These are phyloP conservation scores for Mus minutoides DNA, from an alignment of 2,797 vertebrate genomes.

Conservation along the genomic window DNA sequence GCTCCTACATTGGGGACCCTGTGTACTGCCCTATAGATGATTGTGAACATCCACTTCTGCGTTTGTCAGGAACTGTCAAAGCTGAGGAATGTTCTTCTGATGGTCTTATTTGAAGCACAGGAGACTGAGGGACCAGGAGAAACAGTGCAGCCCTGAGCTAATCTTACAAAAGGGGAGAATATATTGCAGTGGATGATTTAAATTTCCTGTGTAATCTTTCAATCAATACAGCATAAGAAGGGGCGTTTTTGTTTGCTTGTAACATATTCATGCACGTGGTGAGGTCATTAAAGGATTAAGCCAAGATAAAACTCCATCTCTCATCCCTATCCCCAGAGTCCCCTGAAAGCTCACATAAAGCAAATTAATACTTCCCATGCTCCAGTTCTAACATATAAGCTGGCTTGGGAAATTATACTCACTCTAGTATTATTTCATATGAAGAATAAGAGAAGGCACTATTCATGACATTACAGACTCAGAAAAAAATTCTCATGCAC, in stretches of 20 bases:
- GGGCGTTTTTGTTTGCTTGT: constrained; percentile 63
- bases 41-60: too few species aligned
- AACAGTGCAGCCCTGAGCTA: neutral
- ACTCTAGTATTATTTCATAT: constrained; percentile 65
- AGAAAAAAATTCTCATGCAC: constrained; percentile 44
- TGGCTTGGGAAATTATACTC: constrained; percentile 71
- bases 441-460: constrained; percentile 58
- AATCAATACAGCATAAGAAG: constrained; percentile 52
- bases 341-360: constrained; percentile 55
- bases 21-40: too few species aligned
- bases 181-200: constrained; percentile 30
- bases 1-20: too few species aligned
- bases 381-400: constrained; percentile 46
- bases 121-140: neutral
- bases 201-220: constrained; percentile 35
- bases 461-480: constrained; percentile 41
- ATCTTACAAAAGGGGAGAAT: neutral
- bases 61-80: too few species aligned
- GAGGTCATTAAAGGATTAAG: constrained; percentile 48
- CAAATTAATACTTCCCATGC: constrained; percentile 60
- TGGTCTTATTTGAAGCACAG: neutral
- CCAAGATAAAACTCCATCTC: constrained; percentile 34
- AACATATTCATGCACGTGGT: constrained; percentile 30
- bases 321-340: neutral
- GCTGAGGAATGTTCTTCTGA: neutral